Conservation (phyloP, 2,797 vertebrate species). For the Phrynocephalus guinanensis region DNA sequence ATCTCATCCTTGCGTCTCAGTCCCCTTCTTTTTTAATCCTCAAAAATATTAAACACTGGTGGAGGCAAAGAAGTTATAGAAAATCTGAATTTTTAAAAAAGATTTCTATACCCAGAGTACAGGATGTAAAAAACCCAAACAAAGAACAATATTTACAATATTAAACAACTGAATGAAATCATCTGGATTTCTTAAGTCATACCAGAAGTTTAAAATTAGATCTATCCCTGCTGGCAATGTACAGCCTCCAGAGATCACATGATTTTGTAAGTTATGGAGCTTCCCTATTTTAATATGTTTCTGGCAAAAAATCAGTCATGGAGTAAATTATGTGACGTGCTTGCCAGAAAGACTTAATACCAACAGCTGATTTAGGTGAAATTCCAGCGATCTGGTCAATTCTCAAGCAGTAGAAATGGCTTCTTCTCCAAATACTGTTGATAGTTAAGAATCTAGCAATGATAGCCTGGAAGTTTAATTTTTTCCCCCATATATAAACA, state of each 20-base stretch:
- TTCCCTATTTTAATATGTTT: neutral
- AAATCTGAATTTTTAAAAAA: neutral
- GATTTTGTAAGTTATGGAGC: neutral
- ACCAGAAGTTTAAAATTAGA: neutral
- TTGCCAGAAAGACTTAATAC: neutral
- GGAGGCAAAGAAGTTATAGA: neutral
- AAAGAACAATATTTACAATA: neutral
- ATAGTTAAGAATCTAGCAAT: neutral
- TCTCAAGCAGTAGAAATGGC: neutral
- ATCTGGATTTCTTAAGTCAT: neutral
- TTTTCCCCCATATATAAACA: neutral
- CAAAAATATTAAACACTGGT: neutral
- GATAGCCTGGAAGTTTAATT: neutral
- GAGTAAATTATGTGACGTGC: neutral
- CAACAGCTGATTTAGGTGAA: neutral
- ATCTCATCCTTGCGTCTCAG: no score
- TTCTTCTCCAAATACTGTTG: constrained; percentile 13
- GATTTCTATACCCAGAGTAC: neutral
- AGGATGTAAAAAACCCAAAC: neutral
- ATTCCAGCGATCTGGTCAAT: neutral
- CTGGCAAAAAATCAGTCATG: constrained; percentile 4
- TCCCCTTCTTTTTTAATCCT: no score
- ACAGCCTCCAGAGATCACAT: neutral
- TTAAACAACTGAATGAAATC: constrained; percentile 6
- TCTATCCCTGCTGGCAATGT: neutral